Percentiles rank a stretch among this genome's conserved stretches.
Conservation (phyloP, 2,113 vertebrate genomes). For the Micromys minutus region DNA sequence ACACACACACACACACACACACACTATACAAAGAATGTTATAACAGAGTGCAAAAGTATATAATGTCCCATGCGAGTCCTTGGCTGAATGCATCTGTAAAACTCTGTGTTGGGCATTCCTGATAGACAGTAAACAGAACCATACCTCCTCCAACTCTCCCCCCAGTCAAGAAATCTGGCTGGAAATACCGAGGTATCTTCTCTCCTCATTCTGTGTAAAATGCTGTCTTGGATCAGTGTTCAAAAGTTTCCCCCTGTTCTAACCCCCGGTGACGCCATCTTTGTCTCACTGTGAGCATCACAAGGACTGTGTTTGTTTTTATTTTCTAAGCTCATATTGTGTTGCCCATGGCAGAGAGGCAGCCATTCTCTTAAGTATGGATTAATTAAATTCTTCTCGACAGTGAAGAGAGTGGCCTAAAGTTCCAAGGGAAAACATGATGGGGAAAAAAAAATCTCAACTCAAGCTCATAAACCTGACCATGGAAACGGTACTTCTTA, state of each 20-base stretch:
- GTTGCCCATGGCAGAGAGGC: neutral
- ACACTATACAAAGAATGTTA: neutral
- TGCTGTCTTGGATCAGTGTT: neutral
- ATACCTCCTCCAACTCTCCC: neutral
- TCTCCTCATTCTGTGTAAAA: neutral
- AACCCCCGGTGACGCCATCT: neutral
- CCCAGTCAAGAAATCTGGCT: neutral
- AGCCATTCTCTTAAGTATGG: conserved; percentile 6
- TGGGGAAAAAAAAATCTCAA: conserved; percentile 22
- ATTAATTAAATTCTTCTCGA: conserved; percentile 62
- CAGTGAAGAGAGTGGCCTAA: neutral
- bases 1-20: accelerated
- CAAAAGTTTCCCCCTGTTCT: neutral
- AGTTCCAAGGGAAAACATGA: neutral
- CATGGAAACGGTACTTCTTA: neutral
- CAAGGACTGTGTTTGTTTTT: neutral
- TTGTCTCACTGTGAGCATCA: neutral
- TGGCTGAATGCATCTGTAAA: neutral
- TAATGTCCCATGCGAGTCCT: neutral
- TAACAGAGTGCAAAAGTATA: neutral
- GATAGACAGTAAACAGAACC: neutral
- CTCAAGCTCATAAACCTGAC: conserved; percentile 32
- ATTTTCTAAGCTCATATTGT: neutral
- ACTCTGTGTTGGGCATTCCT: neutral
- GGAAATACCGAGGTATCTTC: accelerated